These are phyloP conservation scores for Pseudopleuronectes americanus DNA, from an alignment of 2,797 vertebrate species.

Conservation along the genomic window DNA sequence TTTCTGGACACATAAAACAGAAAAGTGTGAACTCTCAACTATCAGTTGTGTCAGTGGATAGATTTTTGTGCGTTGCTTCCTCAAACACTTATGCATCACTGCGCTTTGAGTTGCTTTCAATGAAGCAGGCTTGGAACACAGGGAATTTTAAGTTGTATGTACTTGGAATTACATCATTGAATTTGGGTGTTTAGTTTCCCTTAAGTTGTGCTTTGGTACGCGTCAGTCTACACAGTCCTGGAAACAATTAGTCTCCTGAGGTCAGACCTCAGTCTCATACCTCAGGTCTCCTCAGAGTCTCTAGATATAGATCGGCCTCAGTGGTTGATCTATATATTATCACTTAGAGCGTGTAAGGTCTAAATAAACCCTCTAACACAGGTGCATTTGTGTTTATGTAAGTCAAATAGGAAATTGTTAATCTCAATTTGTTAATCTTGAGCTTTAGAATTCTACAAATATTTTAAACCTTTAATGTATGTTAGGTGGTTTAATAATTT, in stretches of 20 bases:
- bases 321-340: constrained; percentile 2
- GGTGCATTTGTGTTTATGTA: not conserved
- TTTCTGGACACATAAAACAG: constrained; percentile 30
- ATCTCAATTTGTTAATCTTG: not conserved
- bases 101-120: constrained; percentile 15
- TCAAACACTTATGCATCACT: not conserved
- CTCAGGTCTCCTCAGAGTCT: constrained; percentile 9
- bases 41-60: too few relatives aligned
- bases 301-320: constrained; percentile 2
- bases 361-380: constrained; percentile 1
- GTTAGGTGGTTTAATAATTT: not conserved
- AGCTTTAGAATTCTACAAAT: too few relatives aligned
- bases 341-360: not conserved
- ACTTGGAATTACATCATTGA: constrained; percentile 46
- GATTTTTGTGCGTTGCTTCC: constrained; percentile 13
- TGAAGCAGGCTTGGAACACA: not conserved
- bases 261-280: constrained; percentile 40
- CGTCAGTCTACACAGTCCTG: constrained; percentile 35
- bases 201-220: constrained; percentile 14
- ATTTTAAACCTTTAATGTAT: too few relatives aligned
- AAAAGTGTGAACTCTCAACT: not conserved
- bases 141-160: constrained; percentile 38
- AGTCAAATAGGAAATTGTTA: not conserved
- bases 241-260: constrained; percentile 60
- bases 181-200: constrained; percentile 48